These are phyloP conservation scores for Nothobranchius kuhntae DNA, from an alignment of 2,113 vertebrate genomes.

Conservation along the genomic window DNA sequence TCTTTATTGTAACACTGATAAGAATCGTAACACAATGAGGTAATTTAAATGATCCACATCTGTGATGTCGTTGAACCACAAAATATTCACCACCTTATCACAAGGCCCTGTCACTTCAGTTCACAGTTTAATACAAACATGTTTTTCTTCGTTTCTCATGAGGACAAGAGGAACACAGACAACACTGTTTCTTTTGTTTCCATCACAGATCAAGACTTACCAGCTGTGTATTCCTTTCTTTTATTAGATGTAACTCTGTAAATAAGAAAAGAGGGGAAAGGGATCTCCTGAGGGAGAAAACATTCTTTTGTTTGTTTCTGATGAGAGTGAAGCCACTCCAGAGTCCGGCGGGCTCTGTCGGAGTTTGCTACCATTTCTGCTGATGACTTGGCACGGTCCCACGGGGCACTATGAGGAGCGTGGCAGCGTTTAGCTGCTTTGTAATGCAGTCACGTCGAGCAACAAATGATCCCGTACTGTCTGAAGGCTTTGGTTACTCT, in stretches of 20 bases:
- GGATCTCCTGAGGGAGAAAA: constrained; percentile 74
- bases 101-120: constrained; percentile 40
- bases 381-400: constrained; percentile 77
- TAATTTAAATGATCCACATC: constrained; percentile 89
- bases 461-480: constrained; percentile 26
- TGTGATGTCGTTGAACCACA: constrained; percentile 71
- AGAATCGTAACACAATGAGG: constrained; percentile 93
- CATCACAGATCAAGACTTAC: constrained; percentile 47
- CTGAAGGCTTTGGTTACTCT: constrained; percentile 32
- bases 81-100: constrained; percentile 69
- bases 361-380: constrained; percentile 82
- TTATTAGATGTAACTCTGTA: constrained; percentile 57
- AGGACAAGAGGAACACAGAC: constrained; percentile 51
- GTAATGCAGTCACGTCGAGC: constrained; percentile 41
- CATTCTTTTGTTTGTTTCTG: constrained; percentile 69
- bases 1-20: constrained; percentile 90
- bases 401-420: constrained; percentile 57
- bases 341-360: constrained; percentile 67
- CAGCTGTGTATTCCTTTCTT: constrained; percentile 38
- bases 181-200: constrained; percentile 40
- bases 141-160: constrained; percentile 38
- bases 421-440: constrained; percentile 53
- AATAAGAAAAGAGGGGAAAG: constrained; percentile 62
- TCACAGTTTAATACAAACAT: constrained; percentile 69
- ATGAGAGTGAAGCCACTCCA: constrained; percentile 67